Percentiles rank a stretch among this genome's conserved stretches.
phyloP scores from a whole-genome alignment of 2,797 vertebrate genomes.

The Streptopelia turtur region DNA sequence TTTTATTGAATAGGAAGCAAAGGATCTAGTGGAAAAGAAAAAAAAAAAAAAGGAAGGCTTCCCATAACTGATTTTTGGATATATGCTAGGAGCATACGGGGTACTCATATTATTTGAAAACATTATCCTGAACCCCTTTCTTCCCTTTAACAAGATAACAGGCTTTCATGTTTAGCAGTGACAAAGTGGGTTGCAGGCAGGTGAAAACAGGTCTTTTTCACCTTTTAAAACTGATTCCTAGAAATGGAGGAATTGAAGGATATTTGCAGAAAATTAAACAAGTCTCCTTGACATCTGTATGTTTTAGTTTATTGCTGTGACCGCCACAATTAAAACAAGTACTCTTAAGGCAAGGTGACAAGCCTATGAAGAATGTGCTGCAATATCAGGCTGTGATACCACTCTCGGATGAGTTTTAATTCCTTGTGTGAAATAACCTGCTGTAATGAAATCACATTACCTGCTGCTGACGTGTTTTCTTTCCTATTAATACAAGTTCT shows the following conservation, averaged over 20 bases:
- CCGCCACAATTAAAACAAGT: not conserved
- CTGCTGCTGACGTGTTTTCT: not conserved
- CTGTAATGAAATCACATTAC: not conserved
- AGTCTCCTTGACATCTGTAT: not conserved
- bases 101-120: not conserved
- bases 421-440: not conserved
- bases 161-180: not conserved
- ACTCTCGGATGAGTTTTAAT: not conserved
- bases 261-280: not conserved
- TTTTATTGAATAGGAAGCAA: not conserved
- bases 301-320: not conserved
- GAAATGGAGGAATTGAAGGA: not conserved
- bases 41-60: not conserved
- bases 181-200: not conserved
- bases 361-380: not conserved
- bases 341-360: not conserved
- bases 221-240: constrained; percentile 9
- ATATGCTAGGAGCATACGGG: not conserved
- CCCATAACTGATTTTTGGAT: not conserved
- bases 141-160: not conserved
- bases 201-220: not conserved
- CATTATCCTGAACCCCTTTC: not conserved
- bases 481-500: not conserved
- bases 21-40: not conserved
- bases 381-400: not conserved